Evolutionary conservation across 2,888 invertebrate species (phyloP), one percentile per base, ranked within the genome.

Genomic region (Saturnia japonica): DNA sequence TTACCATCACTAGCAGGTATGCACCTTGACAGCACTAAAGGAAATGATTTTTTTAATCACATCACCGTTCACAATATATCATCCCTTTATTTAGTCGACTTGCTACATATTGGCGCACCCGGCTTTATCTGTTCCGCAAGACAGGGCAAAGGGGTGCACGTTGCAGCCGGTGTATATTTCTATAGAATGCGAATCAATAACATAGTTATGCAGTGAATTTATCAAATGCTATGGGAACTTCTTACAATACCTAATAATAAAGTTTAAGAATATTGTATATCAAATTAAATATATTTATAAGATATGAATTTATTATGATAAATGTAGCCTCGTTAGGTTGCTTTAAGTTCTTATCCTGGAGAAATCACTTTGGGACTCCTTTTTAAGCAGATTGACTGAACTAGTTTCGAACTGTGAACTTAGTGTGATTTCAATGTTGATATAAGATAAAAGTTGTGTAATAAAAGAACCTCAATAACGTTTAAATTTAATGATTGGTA

Each of bases 21-120:
- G 91, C 93, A 94, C 93, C 93, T 94, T 94, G 93, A 89, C 89
- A 88, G 85, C 83, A 83, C 86, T 85, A 91, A 90, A 88, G 93
- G 91, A 92, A 91, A 91, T 90, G 81, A 84, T 89, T 92, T 93
- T 90, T 93, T 91, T 88, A 89, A 92, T 90, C 91, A 91, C 91
- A 86, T 89, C 89, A 85, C 81, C 82, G 86, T 88, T 88, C 84
- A 92, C 91, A 90, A 93, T 93, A 91, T 89, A 91, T 92, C 93
- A 91, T 94, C 91, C 93, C 90, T 91, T 92, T 91, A 93, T 93
- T 92, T 90, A 91, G 84, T 88, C 82, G 78, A 84, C 75, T 79
- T 81, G 87, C 82, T 90, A 92, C 91, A 92, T 91, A 93, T 93
- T 91, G 91, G 91, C 93, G 88, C 87, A 88, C 82, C 82, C 78